Evolutionary conservation across 2,113 vertebrate species (phyloP), one percentile per base, ranked within the genome.

Genomic region (Lagopus leucura): DNA sequence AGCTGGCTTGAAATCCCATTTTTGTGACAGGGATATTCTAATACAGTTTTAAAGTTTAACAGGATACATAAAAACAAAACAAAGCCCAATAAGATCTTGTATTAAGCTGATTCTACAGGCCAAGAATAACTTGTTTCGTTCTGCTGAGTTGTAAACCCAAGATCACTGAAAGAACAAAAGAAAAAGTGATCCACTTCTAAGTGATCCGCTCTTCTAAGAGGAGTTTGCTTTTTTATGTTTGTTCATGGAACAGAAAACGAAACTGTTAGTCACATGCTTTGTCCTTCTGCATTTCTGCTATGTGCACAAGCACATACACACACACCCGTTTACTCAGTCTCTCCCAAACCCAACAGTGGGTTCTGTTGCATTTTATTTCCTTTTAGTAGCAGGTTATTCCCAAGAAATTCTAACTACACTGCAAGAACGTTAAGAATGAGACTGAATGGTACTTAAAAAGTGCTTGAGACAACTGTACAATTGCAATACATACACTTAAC

Each of bases 291-390:
- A 21, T 61, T 73, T 79, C 47, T 79, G 34, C 52, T 36, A 21
- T 36, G 40, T 45, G 42, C 73, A 83, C 20, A 66, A 16, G 15
- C 22, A 60, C 4, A 12, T 25, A 69, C 54, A 57, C 8, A 43
- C 13, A 52, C 1, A 1, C 1, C 24, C 19, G 57, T n/a, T 50
- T 64, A 71, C 21, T 47, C 71, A 48, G 6, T 5, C 9, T 0
- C 13, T 52, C n/a, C 22, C 6, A 19, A 86, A 0, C 3, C n/a
- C 10, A 42, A 65, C 6, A 70, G 14, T 52, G 60, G 24, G 6
- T 25, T 9, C 7, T 70, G 22, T 8, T 40, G 32, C 34, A 9
- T 34, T 75, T 72, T n/a, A 60, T 27, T 89, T 50, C 16, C 27
- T 72, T 65, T 43, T 48, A 40, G 19, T 54, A 71, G 63, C 48